These are phyloP conservation scores for Tenthredo amoena DNA, from an alignment of 2,888 invertebrate genomes.

Conservation along the genomic window DNA sequence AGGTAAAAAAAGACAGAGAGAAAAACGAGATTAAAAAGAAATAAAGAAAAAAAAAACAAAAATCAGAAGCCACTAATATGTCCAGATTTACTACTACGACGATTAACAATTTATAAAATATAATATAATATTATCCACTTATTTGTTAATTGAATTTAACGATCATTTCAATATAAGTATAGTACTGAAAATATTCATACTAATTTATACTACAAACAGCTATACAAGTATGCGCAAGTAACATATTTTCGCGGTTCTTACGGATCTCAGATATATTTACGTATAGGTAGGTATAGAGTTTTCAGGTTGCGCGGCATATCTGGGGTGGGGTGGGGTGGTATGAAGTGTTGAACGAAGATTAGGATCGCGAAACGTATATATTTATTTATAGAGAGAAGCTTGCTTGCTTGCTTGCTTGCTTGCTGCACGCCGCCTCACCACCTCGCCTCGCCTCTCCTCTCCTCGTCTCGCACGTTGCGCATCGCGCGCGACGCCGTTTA, in stretches of 20 bases:
- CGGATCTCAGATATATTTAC: neutral
- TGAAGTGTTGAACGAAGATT: neutral
- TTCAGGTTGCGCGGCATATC: neutral
- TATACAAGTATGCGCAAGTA: neutral
- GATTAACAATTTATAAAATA: neutral
- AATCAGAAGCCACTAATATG: neutral
- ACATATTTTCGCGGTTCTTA: neutral
- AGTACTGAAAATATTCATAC: too few species aligned
- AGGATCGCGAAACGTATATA: conserved; percentile 16
- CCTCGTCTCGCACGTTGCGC: neutral
- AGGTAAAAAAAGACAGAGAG: conserved; percentile 80
- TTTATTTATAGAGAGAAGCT: conserved; percentile 3
- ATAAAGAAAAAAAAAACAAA: neutral
- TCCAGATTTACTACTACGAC: neutral
- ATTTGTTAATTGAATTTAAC: neutral
- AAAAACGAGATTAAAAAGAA: neutral
- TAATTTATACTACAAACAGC: too few species aligned
- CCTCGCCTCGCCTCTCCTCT: neutral
- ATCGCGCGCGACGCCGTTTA: neutral
- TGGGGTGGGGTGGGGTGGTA: neutral
- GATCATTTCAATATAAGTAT: neutral
- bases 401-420: neutral
- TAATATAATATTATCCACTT: neutral
- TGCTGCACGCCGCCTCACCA: neutral
- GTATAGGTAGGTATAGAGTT: neutral